These are phyloP conservation scores for Pitta sordida DNA, from an alignment of 2,113 vertebrate species.

Conservation along the genomic window DNA sequence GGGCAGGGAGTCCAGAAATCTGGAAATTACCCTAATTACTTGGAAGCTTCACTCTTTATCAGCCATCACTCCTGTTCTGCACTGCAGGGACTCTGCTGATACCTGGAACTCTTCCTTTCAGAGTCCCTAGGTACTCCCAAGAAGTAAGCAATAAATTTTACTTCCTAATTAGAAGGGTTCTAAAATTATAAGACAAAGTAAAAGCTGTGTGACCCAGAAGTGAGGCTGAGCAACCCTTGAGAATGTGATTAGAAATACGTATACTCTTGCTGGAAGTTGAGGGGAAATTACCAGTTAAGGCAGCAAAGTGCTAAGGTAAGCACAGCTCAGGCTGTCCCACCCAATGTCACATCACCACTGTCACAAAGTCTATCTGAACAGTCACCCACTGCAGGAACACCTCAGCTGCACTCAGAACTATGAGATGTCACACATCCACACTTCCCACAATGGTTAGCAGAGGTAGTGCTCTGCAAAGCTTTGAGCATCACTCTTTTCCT, in stretches of 20 bases:
- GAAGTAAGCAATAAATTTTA: neutral
- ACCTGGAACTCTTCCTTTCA: neutral
- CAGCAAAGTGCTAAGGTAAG: neutral
- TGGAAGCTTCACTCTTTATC: neutral
- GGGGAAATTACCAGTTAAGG: neutral
- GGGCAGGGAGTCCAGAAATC: neutral
- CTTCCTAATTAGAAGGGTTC: neutral
- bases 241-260: neutral
- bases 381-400: neutral
- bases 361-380: neutral
- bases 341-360: neutral
- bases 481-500: neutral
- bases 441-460: neutral
- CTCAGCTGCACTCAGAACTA: neutral
- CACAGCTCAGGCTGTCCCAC: neutral
- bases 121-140: neutral
- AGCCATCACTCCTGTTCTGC: neutral
- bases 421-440: neutral
- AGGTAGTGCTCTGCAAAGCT: neutral
- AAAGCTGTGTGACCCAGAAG: neutral
- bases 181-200: neutral
- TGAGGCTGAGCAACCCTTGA: neutral
- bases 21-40: neutral
- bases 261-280: neutral
- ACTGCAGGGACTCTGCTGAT: neutral